Evolutionary conservation across 2,113 vertebrate species (phyloP).

Genomic region (Picathartes gymnocephalus): DNA sequence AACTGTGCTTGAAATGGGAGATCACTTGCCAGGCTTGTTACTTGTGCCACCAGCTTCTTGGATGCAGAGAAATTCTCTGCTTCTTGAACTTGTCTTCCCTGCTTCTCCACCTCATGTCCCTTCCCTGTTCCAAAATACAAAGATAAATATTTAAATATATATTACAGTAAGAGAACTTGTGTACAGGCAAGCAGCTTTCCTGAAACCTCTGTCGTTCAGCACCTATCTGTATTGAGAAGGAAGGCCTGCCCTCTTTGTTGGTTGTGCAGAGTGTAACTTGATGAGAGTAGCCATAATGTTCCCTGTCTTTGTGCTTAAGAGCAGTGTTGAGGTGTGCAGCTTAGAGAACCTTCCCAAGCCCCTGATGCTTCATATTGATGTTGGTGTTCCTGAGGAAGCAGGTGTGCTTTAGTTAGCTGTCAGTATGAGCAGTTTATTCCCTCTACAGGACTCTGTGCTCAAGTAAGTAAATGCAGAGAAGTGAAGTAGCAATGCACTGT

Average conservation of each 20-base stretch:
- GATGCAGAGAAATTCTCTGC: conserved; percentile 11
- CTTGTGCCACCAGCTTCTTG: conserved; percentile 39
- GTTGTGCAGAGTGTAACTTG: neutral
- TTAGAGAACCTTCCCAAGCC: neutral
- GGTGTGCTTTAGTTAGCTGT: neutral
- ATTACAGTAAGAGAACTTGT: conserved; percentile 21
- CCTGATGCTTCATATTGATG: neutral
- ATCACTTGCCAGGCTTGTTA: conserved; percentile 26
- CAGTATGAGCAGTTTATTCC: neutral
- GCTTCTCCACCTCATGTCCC: conserved; percentile 1
- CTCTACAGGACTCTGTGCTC: neutral
- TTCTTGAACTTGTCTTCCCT: conserved; percentile 42
- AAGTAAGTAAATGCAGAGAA: neutral
- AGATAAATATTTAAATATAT: conserved; percentile 10
- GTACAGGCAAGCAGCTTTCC: conserved; percentile 15
- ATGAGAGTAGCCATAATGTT: neutral
- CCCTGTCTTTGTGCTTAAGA: neutral
- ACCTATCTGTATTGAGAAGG: neutral
- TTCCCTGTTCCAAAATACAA: conserved; percentile 17
- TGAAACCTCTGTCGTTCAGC: conserved; percentile 1
- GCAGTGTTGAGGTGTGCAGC: neutral
- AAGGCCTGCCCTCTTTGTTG: neutral
- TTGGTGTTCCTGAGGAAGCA: neutral
- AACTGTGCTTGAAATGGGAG: conserved; percentile 13
- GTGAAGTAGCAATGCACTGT: neutral